Evolutionary conservation across 2,797 vertebrate genomes (phyloP), one percentile per base, ranked within the genome.

Genomic region (Mycteria americana): DNA sequence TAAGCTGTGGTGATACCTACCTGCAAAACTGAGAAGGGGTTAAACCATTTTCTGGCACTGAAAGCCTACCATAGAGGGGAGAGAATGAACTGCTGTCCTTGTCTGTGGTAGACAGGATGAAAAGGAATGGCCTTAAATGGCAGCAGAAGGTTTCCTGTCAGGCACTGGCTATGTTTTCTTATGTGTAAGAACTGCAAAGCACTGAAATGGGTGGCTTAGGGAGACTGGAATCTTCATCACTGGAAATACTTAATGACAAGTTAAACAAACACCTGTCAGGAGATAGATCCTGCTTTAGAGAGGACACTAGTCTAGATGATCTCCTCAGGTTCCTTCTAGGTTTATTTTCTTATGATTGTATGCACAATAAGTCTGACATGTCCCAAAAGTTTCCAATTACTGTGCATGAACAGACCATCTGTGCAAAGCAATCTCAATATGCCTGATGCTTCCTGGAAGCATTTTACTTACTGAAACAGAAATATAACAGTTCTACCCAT

Each of bases 341-440:
- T 78, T 93, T 92, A 79, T 90, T 92, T 95, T 60, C 50, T 54
- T 78, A 62, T 54, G 64, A 88, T 69, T 84, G 37, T 86, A 78
- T 50, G 73, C 69, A 84, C 54, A 95, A 18, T 76, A 86, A 84
- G 50, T 57, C 82, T 95, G 80, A 90, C 50, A 85, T 90, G 72
- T 94, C 85, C 77, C 65, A 86, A 90, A 92, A 82, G 33, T 93
- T 95, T 93, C 83, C 69, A 96, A 85, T 92, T 95, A 88, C 86
- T 76, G 46, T 78, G 77, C 57, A 51, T 30, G 77, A 92, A 69
- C 37, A 86, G 54, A 88, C 86, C 93, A 94, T 96, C 92, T 95
- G 92, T 92, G 77, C 62, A 88, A 90, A 91, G 79, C 69, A 81
- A 72, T 94, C 90, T 95, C 94, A 95, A 82, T 90, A 93, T 73